These are phyloP conservation scores for Hyalella azteca DNA, from an alignment of 2,888 invertebrate species.

Conservation along the genomic window DNA sequence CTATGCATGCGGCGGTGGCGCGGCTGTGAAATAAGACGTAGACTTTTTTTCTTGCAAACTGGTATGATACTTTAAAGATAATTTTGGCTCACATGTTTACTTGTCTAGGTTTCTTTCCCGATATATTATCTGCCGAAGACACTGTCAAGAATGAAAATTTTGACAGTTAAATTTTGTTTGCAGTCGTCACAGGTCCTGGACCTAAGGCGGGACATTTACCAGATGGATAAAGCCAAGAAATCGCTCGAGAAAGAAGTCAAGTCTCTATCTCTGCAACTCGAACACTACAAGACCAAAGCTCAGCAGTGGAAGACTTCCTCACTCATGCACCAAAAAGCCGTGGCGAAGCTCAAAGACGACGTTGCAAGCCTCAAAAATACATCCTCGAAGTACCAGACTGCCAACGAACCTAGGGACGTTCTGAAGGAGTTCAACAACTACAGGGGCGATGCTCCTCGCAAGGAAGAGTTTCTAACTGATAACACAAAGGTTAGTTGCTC, in stretches of 20 bases:
- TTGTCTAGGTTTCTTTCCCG: neutral
- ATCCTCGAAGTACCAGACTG: neutral
- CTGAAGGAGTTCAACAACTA: neutral
- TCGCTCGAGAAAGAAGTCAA: conserved; percentile 13
- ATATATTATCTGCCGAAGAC: neutral
- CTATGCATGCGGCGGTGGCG: neutral
- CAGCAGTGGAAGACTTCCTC: conserved; percentile 46
- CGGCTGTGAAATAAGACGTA: neutral
- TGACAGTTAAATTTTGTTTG: neutral
- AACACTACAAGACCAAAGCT: conserved; percentile 48
- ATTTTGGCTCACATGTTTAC: neutral
- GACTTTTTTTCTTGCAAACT: neutral
- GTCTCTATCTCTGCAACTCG: conserved; percentile 34
- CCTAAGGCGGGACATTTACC: conserved; percentile 42
- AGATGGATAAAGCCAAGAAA: conserved; percentile 25
- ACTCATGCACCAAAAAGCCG: conserved; percentile 14
- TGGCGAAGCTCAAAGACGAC: conserved; percentile 31
- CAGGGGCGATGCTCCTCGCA: neutral
- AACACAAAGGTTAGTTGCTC: too few relatives aligned
- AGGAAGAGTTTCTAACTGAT: too few relatives aligned
- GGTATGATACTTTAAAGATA: neutral
- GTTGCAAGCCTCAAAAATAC: neutral
- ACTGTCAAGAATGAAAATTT: neutral
- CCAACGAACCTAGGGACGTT: neutral
- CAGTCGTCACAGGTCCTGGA: conserved; percentile 46